phyloP scores from a whole-genome alignment of 1,140 invertebrate species.

The Pteromalus puparum region DNA sequence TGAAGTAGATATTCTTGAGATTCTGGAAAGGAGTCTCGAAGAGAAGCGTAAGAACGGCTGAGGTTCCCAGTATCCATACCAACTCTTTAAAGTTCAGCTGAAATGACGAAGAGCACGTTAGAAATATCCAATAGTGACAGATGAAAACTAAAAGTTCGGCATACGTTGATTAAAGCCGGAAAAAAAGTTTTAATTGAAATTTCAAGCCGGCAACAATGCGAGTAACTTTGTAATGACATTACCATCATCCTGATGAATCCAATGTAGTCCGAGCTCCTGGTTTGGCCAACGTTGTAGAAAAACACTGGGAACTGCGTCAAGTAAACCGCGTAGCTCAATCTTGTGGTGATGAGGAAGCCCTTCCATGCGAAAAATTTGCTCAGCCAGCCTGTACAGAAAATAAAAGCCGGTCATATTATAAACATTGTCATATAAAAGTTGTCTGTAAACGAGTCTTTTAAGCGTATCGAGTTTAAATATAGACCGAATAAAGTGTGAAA shows the following conservation, averaged over 20 bases:
- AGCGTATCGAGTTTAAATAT: too few species aligned
- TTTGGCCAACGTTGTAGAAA: constrained; percentile 80
- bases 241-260: constrained; percentile 76
- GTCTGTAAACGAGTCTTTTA: too few species aligned
- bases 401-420: background rate
- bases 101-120: constrained; percentile 56
- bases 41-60: constrained; percentile 79
- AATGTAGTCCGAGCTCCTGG: constrained; percentile 75
- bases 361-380: constrained; percentile 77
- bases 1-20: constrained; percentile 76
- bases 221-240: constrained; percentile 54
- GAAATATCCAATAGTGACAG: too few species aligned
- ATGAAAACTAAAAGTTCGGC: too few species aligned
- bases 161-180: too few species aligned
- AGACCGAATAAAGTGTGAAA: constrained; percentile 14
- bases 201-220: constrained; percentile 2
- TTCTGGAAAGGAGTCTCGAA: constrained; percentile 83
- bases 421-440: background rate
- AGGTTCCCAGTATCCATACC: constrained; percentile 76
- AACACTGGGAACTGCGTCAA: constrained; percentile 82
- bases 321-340: constrained; percentile 81
- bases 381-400: constrained; percentile 71
- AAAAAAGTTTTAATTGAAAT: background rate
- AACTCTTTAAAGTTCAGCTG: constrained; percentile 78
- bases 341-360: constrained; percentile 79